Evolutionary conservation across 2,113 vertebrate species (phyloP).

Genomic region (Chamaetylas fuelleborni): DNA sequence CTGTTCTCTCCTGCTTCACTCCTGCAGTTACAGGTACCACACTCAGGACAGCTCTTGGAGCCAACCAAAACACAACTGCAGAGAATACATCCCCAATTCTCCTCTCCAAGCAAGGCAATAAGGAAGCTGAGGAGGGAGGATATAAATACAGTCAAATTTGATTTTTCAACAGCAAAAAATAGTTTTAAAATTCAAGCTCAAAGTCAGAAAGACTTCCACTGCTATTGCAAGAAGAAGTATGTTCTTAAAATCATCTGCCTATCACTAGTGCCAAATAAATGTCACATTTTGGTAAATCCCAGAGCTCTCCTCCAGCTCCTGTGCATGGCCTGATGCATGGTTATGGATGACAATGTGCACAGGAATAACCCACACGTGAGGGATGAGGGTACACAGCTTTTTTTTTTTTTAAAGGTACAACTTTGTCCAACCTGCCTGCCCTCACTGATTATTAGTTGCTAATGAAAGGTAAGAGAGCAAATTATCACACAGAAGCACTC

Average conservation of each 20-base stretch:
- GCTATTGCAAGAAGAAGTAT: neutral
- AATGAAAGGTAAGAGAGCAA: neutral
- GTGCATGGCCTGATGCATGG: accelerated
- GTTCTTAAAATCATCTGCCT: neutral
- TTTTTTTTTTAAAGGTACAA: neutral
- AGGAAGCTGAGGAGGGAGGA: neutral
- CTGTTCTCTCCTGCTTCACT: neutral
- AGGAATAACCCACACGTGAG: neutral
- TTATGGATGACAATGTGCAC: neutral
- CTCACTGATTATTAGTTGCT: neutral
- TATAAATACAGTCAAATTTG: neutral
- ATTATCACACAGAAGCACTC: accelerated
- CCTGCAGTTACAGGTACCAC: neutral
- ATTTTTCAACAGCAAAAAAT: neutral
- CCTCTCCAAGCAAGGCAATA: neutral
- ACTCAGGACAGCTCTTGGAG: neutral
- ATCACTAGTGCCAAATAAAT: neutral
- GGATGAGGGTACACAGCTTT: neutral
- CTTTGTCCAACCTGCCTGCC: neutral
- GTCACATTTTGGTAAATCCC: neutral
- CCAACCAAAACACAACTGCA: neutral
- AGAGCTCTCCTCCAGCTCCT: neutral
- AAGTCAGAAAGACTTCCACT: neutral
- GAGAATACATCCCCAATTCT: neutral
- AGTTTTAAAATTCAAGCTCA: neutral